These are phyloP conservation scores for Rynchops niger DNA, from an alignment of 2,113 vertebrate genomes.

Conservation along the genomic window DNA sequence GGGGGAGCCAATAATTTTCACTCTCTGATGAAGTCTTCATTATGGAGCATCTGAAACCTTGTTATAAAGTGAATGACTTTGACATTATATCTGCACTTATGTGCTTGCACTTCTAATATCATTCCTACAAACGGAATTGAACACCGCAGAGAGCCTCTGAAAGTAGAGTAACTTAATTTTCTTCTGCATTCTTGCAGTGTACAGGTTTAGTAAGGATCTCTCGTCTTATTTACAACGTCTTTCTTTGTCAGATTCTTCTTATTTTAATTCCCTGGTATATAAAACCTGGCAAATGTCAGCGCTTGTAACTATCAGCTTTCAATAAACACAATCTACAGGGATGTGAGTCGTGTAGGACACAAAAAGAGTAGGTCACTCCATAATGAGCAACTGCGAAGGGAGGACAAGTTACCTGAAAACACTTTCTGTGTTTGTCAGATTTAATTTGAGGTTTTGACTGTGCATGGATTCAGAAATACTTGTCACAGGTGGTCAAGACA, in stretches of 20 bases:
- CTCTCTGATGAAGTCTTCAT: constrained; percentile 48
- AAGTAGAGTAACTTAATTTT: constrained; percentile 53
- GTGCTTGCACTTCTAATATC: constrained; percentile 33
- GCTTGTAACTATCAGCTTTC: constrained; percentile 59
- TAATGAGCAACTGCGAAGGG: constrained; percentile 32
- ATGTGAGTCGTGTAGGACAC: constrained; percentile 4
- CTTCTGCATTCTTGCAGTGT: not conserved
- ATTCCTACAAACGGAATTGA: not conserved
- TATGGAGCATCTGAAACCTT: not conserved
- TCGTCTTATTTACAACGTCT: constrained; percentile 28
- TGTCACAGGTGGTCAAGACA: constrained; percentile 25
- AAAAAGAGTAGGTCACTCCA: constrained; percentile 26
- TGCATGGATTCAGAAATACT: not conserved
- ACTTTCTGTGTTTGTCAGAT: constrained; percentile 42
- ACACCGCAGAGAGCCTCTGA: constrained; percentile 44
- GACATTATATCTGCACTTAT: constrained; percentile 62
- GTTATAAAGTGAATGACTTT: constrained; percentile 16
- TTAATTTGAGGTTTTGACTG: constrained; percentile 61
- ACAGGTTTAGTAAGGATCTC: constrained; percentile 43
- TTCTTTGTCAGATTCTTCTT: constrained; percentile 56
- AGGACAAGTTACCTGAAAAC: constrained; percentile 50
- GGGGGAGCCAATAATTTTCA: constrained; percentile 31
- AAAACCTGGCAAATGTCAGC: constrained; percentile 61
- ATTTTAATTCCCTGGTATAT: constrained; percentile 53
- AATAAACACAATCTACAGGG: constrained; percentile 52